Evolutionary conservation across 2,888 invertebrate species (phyloP).

Genomic region (Fissipunctia ypsillon): DNA sequence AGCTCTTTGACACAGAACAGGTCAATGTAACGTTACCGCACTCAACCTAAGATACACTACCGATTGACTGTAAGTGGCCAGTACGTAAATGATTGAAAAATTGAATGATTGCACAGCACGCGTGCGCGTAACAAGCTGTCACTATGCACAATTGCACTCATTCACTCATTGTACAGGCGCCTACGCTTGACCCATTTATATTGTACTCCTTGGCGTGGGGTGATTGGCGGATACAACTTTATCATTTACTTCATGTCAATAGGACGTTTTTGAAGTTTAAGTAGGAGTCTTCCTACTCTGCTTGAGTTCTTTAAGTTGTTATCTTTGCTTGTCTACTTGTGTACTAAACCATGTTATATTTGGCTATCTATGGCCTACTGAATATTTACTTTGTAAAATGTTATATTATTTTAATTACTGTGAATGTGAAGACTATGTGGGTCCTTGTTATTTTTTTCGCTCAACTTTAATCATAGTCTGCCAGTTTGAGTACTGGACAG

Average conservation of each 20-base stretch:
- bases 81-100: conserved; percentile 44
- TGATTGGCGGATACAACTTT: conserved; percentile 25
- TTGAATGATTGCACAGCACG: conserved; percentile 46
- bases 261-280: background rate
- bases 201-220: conserved; percentile 36
- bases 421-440: no score
- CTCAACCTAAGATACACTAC: conserved; percentile 4
- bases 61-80: conserved; percentile 33
- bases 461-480: no score
- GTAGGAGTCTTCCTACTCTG: background rate
- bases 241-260: conserved; percentile 8
- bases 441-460: no score
- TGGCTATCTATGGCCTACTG: no score
- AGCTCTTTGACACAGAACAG: background rate
- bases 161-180: conserved; percentile 37
- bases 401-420: no score
- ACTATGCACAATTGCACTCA: conserved; percentile 56
- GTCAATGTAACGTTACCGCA: background rate
- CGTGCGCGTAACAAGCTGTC: conserved; percentile 44
- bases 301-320: background rate
- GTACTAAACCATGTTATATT: background rate
- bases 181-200: conserved; percentile 53
- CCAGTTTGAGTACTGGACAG: no score
- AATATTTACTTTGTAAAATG: no score
- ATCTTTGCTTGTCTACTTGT: background rate